phyloP scores from a whole-genome alignment of 1,140 invertebrate genomes.

The Monomorium pharaonis region DNA sequence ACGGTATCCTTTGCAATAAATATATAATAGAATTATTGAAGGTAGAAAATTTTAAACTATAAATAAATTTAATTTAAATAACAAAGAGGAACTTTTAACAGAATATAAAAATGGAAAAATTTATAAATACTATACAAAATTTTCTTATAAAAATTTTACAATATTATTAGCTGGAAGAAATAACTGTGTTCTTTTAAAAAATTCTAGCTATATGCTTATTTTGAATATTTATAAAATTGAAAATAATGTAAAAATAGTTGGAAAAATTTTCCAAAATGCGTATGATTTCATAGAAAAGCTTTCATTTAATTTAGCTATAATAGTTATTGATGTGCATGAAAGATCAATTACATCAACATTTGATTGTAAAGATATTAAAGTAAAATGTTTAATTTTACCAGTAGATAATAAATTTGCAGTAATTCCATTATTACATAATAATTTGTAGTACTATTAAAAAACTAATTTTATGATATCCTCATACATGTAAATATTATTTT shows the following conservation, averaged over 20 bases:
- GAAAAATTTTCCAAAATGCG: neutral
- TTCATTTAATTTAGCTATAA: neutral
- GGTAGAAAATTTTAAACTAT: neutral
- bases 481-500: neutral
- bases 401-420: neutral
- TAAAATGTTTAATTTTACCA: neutral
- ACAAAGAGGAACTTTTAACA: neutral
- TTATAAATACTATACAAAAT: neutral
- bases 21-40: conserved; percentile 3
- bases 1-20: neutral
- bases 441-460: neutral
- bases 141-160: neutral
- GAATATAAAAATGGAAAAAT: neutral
- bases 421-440: neutral
- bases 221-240: neutral
- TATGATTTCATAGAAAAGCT: neutral
- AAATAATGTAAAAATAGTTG: neutral
- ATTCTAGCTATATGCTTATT: neutral
- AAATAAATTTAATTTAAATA: too few species aligned
- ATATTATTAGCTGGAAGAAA: neutral
- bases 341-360: neutral
- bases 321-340: neutral
- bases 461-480: neutral
- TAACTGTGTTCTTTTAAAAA: neutral
- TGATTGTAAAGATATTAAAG: neutral